Evolutionary conservation across 2,888 invertebrate species (phyloP).

Genomic region (Thymelicus acteon): DNA sequence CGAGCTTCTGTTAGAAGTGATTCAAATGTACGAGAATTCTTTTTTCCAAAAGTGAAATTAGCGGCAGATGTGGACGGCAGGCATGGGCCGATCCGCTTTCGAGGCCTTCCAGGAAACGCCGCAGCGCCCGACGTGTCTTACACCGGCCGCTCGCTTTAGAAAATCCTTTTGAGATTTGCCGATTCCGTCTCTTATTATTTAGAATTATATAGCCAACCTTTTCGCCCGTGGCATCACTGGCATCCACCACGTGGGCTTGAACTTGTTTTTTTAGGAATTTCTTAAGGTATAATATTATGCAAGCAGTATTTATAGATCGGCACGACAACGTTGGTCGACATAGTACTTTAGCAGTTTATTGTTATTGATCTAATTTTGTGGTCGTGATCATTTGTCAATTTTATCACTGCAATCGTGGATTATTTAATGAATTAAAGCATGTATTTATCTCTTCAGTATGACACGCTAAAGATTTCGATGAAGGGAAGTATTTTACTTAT

Average conservation of each 20-base stretch:
- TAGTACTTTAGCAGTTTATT: background rate
- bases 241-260: slow-evolving; percentile 28
- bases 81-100: slow-evolving; percentile 64
- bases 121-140: slow-evolving; percentile 56
- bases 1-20: slow-evolving; percentile 42
- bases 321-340: too few relatives aligned
- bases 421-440: too few relatives aligned
- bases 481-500: too few relatives aligned
- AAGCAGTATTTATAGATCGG: background rate
- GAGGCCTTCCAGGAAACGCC: slow-evolving; percentile 78
- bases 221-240: slow-evolving; percentile 28
- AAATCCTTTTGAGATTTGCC: slow-evolving; percentile 74
- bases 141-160: slow-evolving; percentile 53
- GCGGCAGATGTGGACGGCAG: slow-evolving; percentile 73
- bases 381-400: background rate
- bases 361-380: background rate
- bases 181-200: slow-evolving; percentile 51
- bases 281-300: background rate
- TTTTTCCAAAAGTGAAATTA: slow-evolving; percentile 56
- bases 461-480: too few relatives aligned
- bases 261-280: slow-evolving; percentile 31
- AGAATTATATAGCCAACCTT: slow-evolving; percentile 33
- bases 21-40: slow-evolving; percentile 40
- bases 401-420: background rate
- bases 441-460: too few relatives aligned